Conservation (phyloP, 1,140 invertebrate genomes). For the Mactra quadrangularis region DNA sequence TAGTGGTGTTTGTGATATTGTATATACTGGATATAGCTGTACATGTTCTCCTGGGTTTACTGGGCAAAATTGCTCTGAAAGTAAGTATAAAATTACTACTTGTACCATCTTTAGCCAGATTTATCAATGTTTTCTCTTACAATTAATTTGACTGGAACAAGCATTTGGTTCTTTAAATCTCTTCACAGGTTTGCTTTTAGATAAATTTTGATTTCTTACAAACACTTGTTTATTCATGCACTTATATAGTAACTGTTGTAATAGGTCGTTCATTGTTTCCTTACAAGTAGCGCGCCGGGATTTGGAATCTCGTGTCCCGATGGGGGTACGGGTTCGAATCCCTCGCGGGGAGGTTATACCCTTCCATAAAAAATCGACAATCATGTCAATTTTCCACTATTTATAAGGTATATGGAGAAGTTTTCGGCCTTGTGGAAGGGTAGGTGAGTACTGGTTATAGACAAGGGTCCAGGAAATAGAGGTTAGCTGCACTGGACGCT, state of each 20-base stretch:
- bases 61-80: background rate
- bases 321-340: too few relatives aligned
- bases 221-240: background rate
- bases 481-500: background rate
- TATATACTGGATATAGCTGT: background rate
- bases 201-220: background rate
- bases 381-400: too few relatives aligned
- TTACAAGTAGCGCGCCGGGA: background rate
- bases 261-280: background rate
- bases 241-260: constrained; percentile 9
- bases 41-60: constrained; percentile 1
- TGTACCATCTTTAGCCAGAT: background rate
- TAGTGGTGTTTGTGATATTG: too few relatives aligned
- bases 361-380: too few relatives aligned
- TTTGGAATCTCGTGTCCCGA: too few relatives aligned
- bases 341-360: too few relatives aligned
- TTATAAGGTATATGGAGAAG: too few relatives aligned
- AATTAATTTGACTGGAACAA: background rate
- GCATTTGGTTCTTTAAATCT: background rate
- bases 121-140: background rate
- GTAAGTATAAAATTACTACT: too few relatives aligned
- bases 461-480: too few relatives aligned
- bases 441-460: too few relatives aligned
- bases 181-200: background rate
- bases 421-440: too few relatives aligned